Base-by-base conservation (phyloP, 2,888 invertebrate species). In the Pheosia gnoma region DNA sequence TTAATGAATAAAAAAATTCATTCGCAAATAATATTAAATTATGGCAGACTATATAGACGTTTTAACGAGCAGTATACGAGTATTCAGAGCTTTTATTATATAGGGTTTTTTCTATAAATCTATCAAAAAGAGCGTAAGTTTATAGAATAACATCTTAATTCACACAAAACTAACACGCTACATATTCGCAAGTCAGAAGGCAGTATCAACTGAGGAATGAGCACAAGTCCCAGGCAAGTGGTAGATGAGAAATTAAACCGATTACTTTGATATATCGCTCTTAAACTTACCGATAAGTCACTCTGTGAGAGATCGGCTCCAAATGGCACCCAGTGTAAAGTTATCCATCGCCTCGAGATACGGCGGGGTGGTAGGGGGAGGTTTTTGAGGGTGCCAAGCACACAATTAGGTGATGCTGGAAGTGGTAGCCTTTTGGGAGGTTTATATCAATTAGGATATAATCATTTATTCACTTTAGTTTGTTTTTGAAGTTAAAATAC, bases 241-340 rank as follows among this genome's bases (percentile, higher is more conserved):
- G 86, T 86, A 91, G 89, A 92, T 92, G 92, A 92, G 93, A 92
- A 92, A 93, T 92, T 93, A 91, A 93, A 89, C 85, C 91, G 88
- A 92, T 93, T 91, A 92, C 91, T 88, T 89, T 93, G 93, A 93
- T 91, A 91, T 91, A 93, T 93, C 79, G 85, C 86, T 81, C 84
- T 89, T 88, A 89, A 91, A 93, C 87, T 92, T 90, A 81, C 89
- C 91, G 90, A 92, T 93, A 93, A 93, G 91, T 93, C 91, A 92
- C 84, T 83, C 85, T 81, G 73, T 70, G 87, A 86, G 88, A 87
- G 89, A 89, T 91, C 89, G 90, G 87, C 86, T 87, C 85, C 87
- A 84, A 91, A 89, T 87, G 90, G 90, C 88, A 89, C 86, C 84
- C 88, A 79, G 84, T 89, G 89, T 87, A 87, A 91, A 91, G 88